These are phyloP conservation scores for Perca flavescens DNA, from an alignment of 2,113 vertebrate genomes.

Conservation along the genomic window DNA sequence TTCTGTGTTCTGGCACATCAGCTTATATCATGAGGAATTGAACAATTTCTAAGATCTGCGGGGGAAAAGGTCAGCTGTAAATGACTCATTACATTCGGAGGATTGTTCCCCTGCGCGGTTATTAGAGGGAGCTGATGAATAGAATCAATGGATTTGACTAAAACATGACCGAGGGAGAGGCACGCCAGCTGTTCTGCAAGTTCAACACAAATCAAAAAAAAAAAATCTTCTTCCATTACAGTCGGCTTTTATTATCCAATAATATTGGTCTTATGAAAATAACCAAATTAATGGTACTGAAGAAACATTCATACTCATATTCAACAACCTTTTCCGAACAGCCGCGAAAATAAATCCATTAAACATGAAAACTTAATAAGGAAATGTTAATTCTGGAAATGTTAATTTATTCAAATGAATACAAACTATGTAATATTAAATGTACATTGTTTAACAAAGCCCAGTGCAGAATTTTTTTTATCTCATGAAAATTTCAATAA, in stretches of 20 bases:
- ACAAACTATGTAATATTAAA: not conserved
- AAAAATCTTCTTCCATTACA: constrained; percentile 8
- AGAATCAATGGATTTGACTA: not conserved
- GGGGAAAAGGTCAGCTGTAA: constrained; percentile 47
- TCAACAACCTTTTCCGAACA: constrained; percentile 16
- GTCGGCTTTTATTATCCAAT: constrained; percentile 15
- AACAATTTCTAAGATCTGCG: constrained; percentile 28
- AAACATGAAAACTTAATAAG: constrained; percentile 12
- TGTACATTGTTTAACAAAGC: not conserved
- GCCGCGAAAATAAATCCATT: not conserved
- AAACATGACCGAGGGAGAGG: not conserved
- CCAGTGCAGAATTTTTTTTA: not conserved
- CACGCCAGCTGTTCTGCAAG: not conserved
- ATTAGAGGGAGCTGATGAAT: constrained; percentile 10
- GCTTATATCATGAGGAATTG: constrained; percentile 25
- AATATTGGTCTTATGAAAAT: not conserved
- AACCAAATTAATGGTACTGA: not conserved
- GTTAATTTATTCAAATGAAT: not conserved
- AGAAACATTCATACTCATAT: constrained; percentile 11
- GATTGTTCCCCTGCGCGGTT: not conserved
- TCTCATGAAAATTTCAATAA: not conserved
- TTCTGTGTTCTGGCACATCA: constrained; percentile 16
- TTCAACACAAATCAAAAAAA: constrained; percentile 25
- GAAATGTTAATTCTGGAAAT: constrained; percentile 29
- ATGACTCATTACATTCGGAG: constrained; percentile 10